Evolutionary conservation across 1,140 invertebrate species (phyloP).

Genomic region (Drosophila paulistorum): DNA sequence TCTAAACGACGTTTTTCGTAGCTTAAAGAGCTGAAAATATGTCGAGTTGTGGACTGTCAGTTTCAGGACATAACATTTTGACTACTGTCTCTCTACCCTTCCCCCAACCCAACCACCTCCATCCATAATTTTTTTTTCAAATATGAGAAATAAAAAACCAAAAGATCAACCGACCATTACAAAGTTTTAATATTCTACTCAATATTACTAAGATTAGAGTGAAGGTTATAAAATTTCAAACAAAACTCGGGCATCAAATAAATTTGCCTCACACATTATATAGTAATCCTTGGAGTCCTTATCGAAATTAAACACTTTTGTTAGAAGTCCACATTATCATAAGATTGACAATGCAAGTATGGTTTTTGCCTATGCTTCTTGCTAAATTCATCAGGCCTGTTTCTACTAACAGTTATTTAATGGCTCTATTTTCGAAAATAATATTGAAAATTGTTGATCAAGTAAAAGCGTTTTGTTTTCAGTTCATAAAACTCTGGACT

Average conservation of each 20-base stretch:
- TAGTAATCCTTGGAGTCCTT: no score
- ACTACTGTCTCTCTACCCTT: background rate
- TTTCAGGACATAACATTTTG: conserved; percentile 6
- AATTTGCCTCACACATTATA: no score
- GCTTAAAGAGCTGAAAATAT: conserved; percentile 9
- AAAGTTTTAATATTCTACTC: background rate
- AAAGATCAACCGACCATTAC: background rate
- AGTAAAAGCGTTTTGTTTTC: conserved; percentile 19
- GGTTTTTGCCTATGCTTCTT: background rate
- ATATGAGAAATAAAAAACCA: background rate
- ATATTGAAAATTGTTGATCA: conserved; percentile 1
- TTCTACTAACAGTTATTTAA: background rate
- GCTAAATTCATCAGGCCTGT: background rate
- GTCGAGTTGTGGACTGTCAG: conserved; percentile 8
- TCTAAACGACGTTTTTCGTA: background rate
- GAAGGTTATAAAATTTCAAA: background rate
- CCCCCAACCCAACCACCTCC: background rate
- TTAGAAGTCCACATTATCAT: no score
- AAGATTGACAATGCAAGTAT: no score
- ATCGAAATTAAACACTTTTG: no score
- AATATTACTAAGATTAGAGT: background rate
- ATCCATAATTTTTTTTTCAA: background rate
- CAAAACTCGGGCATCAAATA: no score
- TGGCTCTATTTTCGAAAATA: background rate
- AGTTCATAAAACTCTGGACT: conserved; percentile 29